These are phyloP conservation scores for Andrena minutula DNA, from an alignment of 2,888 invertebrate genomes.

Conservation along the genomic window DNA sequence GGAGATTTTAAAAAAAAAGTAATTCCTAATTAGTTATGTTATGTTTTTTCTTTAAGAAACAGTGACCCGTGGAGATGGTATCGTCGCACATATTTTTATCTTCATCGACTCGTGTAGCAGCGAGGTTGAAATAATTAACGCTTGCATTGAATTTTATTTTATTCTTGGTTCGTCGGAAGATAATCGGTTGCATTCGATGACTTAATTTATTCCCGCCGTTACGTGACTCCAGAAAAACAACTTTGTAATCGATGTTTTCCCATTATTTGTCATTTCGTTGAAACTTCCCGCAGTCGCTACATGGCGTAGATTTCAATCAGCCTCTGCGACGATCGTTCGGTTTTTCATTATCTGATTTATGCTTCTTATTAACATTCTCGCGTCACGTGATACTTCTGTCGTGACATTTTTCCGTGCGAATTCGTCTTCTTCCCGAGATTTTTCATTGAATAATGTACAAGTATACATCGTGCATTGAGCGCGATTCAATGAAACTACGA, in stretches of 20 bases:
- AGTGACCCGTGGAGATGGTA: not conserved
- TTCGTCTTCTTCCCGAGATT: not conserved
- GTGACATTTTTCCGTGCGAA: not conserved
- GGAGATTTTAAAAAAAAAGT: not conserved
- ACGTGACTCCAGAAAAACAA: conserved; percentile 47
- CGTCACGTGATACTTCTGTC: not conserved
- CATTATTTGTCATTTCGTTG: conserved; percentile 13
- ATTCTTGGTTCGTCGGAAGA: conserved; percentile 13
- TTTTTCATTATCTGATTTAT: conserved; percentile 29
- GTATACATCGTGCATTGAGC: not conserved
- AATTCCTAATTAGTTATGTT: not conserved
- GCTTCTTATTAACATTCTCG: not conserved
- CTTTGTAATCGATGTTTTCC: conserved; percentile 36
- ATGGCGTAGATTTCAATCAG: conserved; percentile 25
- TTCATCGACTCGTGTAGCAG: not conserved
- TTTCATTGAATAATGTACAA: not conserved
- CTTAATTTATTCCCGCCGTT: conserved; percentile 44
- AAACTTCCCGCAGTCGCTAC: conserved; percentile 17
- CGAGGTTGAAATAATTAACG: conserved; percentile 33
- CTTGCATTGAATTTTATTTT: conserved; percentile 25
- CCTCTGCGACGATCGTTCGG: not conserved
- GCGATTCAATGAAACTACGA: conserved; percentile 10
- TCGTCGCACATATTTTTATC: not conserved
- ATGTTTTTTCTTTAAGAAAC: not conserved
- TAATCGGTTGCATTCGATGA: conserved; percentile 42